phyloP scores from a whole-genome alignment of 2,113 vertebrate genomes.

The Elanoides forficatus region DNA sequence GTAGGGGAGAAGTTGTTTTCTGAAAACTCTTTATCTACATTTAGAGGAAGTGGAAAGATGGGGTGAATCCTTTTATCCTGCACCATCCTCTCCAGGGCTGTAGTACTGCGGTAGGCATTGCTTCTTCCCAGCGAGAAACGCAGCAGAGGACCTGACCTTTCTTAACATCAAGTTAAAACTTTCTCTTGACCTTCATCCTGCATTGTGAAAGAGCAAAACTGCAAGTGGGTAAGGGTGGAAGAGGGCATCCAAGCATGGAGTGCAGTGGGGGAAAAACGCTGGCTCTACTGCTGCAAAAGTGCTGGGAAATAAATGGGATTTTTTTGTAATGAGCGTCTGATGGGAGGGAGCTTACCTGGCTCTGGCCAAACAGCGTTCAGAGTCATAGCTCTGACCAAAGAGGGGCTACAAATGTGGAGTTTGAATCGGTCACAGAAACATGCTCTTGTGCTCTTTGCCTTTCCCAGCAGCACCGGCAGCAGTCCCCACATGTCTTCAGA shows the following conservation, averaged over 20 bases:
- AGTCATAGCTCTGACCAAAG: not conserved
- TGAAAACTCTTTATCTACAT: not conserved
- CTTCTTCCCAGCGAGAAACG: fast-evolving
- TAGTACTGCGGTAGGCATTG: not conserved
- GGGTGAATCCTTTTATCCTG: not conserved
- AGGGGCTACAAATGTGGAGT: not conserved
- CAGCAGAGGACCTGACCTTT: not conserved
- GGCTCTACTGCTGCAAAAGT: not conserved
- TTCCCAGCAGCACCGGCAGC: not conserved
- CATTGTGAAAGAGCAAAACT: not conserved
- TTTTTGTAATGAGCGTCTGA: not conserved
- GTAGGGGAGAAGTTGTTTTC: not conserved
- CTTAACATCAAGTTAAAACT: not conserved
- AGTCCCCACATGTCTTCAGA: not conserved
- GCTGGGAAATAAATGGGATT: not conserved
- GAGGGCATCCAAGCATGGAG: not conserved
- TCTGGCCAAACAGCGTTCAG: not conserved
- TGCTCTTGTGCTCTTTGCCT: not conserved
- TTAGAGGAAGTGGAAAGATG: not conserved
- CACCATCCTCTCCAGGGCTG: not conserved
- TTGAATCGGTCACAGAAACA: not conserved
- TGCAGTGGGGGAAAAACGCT: not conserved
- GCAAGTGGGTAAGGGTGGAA: not conserved
- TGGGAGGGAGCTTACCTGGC: not conserved
- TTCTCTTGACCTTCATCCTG: not conserved